Evolutionary conservation across 1,140 invertebrate species (phyloP).

Genomic region (Megalopta genalis): DNA sequence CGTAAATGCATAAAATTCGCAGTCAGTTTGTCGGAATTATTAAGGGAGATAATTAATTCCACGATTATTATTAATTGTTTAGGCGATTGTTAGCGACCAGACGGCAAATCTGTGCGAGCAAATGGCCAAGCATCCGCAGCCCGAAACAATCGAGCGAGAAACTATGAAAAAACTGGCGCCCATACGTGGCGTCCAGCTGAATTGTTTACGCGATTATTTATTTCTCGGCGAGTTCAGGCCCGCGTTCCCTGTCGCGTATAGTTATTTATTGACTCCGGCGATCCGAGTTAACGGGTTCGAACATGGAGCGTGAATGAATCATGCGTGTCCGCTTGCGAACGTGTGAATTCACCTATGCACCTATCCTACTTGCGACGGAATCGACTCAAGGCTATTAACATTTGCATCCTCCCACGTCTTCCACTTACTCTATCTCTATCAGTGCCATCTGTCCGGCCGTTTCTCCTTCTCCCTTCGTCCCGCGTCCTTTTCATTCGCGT

Average conservation of each 20-base stretch:
- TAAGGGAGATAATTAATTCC: no score
- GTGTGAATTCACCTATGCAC: conserved; percentile 66
- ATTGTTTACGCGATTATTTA: not conserved
- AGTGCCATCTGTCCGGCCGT: not conserved
- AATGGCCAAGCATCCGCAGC: no score
- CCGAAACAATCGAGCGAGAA: no score
- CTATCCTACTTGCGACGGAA: conserved; percentile 67
- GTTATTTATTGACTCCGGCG: conserved; percentile 50
- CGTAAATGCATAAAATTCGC: no score
- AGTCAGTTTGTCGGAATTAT: no score
- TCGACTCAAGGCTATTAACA: conserved; percentile 73
- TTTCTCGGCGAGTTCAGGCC: no score
- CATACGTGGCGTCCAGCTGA: not conserved
- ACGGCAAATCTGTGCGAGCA: no score
- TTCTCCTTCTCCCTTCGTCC: not conserved
- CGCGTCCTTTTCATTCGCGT: not conserved
- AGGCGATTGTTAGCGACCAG: no score
- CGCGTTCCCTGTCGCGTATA: conserved; percentile 26
- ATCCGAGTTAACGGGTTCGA: conserved; percentile 53
- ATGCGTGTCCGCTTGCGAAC: conserved; percentile 56
- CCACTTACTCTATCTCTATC: conserved; percentile 46
- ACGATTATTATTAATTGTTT: no score
- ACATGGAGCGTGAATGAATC: conserved; percentile 61
- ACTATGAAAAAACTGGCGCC: no score
- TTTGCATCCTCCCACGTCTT: conserved; percentile 74